A percentile compares a stretch with the other conserved stretches of the same genome.
Evolutionary conservation across 2,888 invertebrate species (phyloP).

Genomic region (Nasonovia ribisnigri): DNA sequence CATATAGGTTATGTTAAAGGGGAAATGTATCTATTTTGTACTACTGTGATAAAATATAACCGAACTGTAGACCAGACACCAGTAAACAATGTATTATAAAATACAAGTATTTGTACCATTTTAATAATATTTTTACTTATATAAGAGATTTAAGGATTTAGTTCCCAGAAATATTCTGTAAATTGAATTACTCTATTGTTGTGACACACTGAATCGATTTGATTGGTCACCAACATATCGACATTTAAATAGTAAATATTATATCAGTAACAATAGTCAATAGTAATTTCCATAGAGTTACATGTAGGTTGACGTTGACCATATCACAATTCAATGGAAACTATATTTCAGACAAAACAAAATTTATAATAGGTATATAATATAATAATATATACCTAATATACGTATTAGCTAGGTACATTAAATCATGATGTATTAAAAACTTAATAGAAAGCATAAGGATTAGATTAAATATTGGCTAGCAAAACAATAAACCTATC

Average conservation of each 20-base stretch:
- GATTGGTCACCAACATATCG: neutral
- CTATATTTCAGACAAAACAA: neutral
- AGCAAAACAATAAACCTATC: neutral
- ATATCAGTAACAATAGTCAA: neutral
- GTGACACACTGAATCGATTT: neutral
- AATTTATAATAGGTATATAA: neutral
- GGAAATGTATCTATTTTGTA: neutral
- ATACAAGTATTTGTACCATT: neutral
- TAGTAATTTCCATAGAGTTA: neutral
- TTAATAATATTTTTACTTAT: neutral
- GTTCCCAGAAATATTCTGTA: neutral
- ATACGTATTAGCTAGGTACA: too few species aligned
- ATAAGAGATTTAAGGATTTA: neutral
- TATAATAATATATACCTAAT: too few species aligned
- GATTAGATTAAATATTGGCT: too few species aligned
- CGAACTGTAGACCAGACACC: neutral
- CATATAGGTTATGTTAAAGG: neutral
- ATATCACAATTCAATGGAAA: neutral
- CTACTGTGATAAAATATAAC: neutral
- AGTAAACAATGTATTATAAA: neutral
- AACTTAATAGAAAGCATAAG: too few species aligned
- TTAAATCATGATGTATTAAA: too few species aligned
- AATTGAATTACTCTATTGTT: neutral
- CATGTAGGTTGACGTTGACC: neutral
- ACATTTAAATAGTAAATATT: neutral